These are phyloP conservation scores for Recurvirostra avosetta DNA, from an alignment of 2,113 vertebrate genomes.

Conservation along the genomic window DNA sequence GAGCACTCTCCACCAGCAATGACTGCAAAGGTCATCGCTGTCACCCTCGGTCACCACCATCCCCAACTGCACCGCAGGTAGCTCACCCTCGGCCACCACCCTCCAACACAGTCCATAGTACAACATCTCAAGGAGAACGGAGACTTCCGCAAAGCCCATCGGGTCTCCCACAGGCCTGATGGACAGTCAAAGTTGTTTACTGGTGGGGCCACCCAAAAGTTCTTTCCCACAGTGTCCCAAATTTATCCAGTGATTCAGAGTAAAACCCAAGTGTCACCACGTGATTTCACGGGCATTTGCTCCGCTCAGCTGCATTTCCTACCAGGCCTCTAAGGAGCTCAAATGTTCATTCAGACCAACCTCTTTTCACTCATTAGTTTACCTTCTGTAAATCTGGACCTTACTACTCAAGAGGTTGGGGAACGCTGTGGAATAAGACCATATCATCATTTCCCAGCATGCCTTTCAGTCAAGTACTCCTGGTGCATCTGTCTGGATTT, in stretches of 20 bases:
- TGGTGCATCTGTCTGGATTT: not conserved
- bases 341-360: not conserved
- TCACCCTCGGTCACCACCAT: accelerated
- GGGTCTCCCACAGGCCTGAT: not conserved
- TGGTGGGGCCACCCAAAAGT: not conserved
- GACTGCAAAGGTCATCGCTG: not conserved
- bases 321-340: not conserved
- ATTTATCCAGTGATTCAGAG: not conserved
- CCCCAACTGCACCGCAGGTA: not conserved
- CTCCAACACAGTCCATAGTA: not conserved
- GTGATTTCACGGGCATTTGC: accelerated
- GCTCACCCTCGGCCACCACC: not conserved
- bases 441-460: not conserved
- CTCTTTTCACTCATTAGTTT: not conserved
- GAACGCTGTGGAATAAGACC: not conserved
- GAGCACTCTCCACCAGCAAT: not conserved
- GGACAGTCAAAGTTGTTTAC: not conserved
- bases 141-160: not conserved
- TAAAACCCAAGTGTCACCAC: not conserved
- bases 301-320: not conserved
- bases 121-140: accelerated
- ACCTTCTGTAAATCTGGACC: not conserved
- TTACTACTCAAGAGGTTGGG: not conserved
- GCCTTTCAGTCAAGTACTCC: not conserved
- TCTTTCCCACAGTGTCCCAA: not conserved